Percentiles rank a stretch among this genome's conserved stretches.
Evolutionary conservation across 2,797 vertebrate species (phyloP).

Genomic region (Tauraco hartlaubi): DNA sequence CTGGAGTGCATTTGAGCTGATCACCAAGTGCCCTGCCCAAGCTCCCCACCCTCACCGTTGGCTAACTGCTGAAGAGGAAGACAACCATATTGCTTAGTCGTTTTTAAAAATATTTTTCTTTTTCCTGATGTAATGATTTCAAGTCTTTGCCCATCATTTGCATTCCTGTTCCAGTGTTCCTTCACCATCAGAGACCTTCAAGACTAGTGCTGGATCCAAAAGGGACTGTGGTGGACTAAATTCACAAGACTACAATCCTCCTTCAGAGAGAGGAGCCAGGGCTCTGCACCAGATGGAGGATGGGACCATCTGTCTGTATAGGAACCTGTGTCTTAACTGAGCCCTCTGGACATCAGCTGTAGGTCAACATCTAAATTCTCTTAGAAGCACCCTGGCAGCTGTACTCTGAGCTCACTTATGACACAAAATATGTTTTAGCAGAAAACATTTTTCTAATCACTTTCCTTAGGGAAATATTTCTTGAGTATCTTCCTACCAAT

Average conservation of each 20-base stretch:
- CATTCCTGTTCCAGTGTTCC: background rate
- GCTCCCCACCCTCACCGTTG: background rate
- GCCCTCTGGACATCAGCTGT: background rate
- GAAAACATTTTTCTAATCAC: background rate
- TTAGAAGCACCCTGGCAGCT: background rate
- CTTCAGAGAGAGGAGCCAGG: background rate
- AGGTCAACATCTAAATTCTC: background rate
- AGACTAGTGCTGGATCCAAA: background rate
- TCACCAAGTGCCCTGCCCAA: background rate
- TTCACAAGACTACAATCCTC: fast-evolving
- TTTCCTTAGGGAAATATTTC: background rate
- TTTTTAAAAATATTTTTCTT: background rate
- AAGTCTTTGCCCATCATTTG: background rate
- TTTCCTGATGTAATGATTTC: background rate
- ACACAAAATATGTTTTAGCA: background rate
- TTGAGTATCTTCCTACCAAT: background rate
- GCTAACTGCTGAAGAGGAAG: background rate
- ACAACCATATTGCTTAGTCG: fast-evolving
- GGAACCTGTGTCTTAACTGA: background rate
- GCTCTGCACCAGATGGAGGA: background rate
- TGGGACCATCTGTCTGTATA: background rate
- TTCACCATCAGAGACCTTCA: background rate
- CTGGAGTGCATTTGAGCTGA: fast-evolving
- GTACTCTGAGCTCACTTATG: background rate
- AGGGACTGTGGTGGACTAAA: background rate